Conservation (phyloP, 1,140 invertebrate species). For the Pentalonia nigronervosa region DNA sequence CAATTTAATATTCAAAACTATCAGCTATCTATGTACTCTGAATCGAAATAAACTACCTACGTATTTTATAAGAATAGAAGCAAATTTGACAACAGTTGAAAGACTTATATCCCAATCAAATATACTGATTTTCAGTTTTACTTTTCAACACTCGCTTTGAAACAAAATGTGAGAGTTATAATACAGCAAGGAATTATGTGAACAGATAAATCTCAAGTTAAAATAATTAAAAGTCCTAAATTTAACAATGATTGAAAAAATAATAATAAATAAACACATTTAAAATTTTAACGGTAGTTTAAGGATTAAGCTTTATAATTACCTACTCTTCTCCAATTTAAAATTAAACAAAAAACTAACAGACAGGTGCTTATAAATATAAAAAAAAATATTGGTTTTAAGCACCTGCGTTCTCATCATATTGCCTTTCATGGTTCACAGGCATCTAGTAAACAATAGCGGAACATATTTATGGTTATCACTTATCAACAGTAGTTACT, state of each 20-base stretch:
- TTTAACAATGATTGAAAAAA: background rate
- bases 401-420: background rate
- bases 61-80: too few relatives aligned
- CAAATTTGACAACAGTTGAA: background rate
- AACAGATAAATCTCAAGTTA: background rate
- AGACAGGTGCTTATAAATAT: background rate
- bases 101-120: background rate
- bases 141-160: background rate
- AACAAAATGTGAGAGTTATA: background rate
- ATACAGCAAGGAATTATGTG: background rate
- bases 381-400: background rate
- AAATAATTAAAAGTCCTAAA: background rate
- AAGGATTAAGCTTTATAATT: background rate
- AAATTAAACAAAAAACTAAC: too few relatives aligned
- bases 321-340: background rate
- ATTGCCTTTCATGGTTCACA: background rate
- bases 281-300: background rate
- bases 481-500: background rate
- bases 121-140: background rate
- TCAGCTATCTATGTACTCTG: too few relatives aligned
- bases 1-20: background rate
- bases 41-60: too few relatives aligned
- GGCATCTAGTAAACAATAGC: background rate
- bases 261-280: background rate
- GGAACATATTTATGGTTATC: slow-evolving; percentile 3